These are phyloP conservation scores for Papilio helenus DNA, from an alignment of 1,140 invertebrate genomes.

Conservation along the genomic window DNA sequence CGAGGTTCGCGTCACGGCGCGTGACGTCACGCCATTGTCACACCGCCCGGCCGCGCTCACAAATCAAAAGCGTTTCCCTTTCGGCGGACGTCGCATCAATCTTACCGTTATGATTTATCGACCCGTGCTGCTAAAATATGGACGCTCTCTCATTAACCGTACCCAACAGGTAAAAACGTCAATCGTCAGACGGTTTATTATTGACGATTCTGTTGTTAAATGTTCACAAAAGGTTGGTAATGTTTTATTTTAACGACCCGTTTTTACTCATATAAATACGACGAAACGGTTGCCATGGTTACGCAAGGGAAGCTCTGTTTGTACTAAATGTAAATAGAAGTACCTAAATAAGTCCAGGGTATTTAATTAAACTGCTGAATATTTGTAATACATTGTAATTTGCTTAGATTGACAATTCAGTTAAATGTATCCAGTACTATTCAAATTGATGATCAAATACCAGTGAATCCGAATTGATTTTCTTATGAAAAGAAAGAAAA, in stretches of 20 bases:
- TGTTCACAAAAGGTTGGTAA: slow-evolving; percentile 55
- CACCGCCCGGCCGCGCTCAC: slow-evolving; percentile 53
- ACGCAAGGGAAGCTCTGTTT: slow-evolving; percentile 58
- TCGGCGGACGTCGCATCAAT: slow-evolving; percentile 68
- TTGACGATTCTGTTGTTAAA: slow-evolving; percentile 46
- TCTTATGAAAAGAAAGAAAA: slow-evolving; percentile 34
- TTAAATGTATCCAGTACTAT: neutral
- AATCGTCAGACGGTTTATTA: slow-evolving; percentile 48
- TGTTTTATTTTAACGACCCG: slow-evolving; percentile 49
- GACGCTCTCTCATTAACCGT: slow-evolving; percentile 56
- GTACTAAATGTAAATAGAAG: slow-evolving; percentile 52
- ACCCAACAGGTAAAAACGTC: slow-evolving; percentile 57
- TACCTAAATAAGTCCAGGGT: slow-evolving; percentile 17
- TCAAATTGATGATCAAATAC: neutral
- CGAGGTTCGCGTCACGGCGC: slow-evolving; percentile 5
- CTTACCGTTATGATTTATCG: slow-evolving; percentile 71
- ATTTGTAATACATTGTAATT: too few relatives aligned
- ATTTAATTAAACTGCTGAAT: too few relatives aligned
- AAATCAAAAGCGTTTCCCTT: slow-evolving; percentile 74
- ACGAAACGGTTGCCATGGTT: slow-evolving; percentile 59
- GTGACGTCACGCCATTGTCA: slow-evolving; percentile 70
- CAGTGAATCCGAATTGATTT: neutral
- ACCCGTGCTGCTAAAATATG: slow-evolving; percentile 56
- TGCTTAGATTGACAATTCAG: too few relatives aligned
- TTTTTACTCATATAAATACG: slow-evolving; percentile 41